These are phyloP conservation scores for Haliclystus octoradiatus DNA, from an alignment of 30 jellyfish, hydroid and myxozoan species.

Conservation along the genomic window DNA sequence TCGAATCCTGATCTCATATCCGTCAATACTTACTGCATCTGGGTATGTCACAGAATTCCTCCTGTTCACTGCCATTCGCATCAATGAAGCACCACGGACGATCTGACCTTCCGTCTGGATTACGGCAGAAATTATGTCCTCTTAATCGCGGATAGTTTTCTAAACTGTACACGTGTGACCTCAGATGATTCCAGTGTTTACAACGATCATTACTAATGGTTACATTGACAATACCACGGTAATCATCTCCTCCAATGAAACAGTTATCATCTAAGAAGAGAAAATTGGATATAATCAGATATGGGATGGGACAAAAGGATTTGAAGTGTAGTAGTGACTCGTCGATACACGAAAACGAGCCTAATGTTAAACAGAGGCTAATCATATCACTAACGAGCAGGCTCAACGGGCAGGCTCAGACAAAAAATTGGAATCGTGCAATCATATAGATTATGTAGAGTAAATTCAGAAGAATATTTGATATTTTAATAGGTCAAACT, in stretches of 20 bases:
- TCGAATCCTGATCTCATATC: too few relatives aligned
- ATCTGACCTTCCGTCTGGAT: constrained; percentile 47
- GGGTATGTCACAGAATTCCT: constrained; percentile 65
- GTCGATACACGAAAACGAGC: too few relatives aligned
- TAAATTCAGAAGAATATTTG: too few relatives aligned
- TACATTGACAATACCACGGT: constrained; percentile 54
- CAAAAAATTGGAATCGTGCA: too few relatives aligned
- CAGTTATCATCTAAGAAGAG: constrained; percentile 56
- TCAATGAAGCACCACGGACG: constrained; percentile 81
- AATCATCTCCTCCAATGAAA: constrained; percentile 60
- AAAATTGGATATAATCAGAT: not conserved
- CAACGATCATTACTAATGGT: constrained; percentile 33
- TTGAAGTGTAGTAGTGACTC: too few relatives aligned
- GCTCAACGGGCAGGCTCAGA: too few relatives aligned
- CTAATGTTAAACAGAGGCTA: too few relatives aligned
- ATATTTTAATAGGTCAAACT: too few relatives aligned
- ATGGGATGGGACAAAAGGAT: not conserved
- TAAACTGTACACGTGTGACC: not conserved
- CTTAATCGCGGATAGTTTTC: constrained; percentile 34
- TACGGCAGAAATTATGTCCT: constrained; percentile 83
- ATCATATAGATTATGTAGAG: too few relatives aligned
- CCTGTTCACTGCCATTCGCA: constrained; percentile 33
- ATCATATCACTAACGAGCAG: too few relatives aligned
- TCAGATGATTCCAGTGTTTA: constrained; percentile 43
- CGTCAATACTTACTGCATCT: constrained; percentile 79